Conservation (phyloP, 2,113 vertebrate genomes). For the Ictalurus punctatus region DNA sequence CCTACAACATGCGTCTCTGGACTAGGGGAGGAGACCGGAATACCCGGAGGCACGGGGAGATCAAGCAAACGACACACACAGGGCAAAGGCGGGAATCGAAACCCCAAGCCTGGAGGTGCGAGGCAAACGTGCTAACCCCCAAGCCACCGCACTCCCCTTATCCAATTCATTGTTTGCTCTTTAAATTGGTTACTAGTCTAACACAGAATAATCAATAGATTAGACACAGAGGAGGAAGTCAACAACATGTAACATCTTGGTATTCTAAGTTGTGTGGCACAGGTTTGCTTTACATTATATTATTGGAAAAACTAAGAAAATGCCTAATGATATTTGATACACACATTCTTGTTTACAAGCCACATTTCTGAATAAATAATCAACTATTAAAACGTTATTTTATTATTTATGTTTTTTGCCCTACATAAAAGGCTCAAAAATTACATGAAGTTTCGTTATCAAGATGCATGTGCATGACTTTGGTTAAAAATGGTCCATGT, state of each 20-base stretch:
- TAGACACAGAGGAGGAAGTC: background rate
- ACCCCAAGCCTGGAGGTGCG: no score
- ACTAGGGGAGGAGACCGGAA: no score
- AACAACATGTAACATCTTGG: background rate
- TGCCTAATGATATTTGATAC: background rate
- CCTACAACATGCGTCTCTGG: no score
- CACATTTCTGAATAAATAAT: background rate
- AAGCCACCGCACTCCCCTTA: no score
- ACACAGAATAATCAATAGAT: background rate
- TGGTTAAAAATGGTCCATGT: background rate
- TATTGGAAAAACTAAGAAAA: background rate
- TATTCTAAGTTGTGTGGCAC: background rate
- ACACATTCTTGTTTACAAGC: background rate
- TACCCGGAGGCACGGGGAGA: no score
- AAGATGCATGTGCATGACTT: background rate
- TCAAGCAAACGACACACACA: no score
- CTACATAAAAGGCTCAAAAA: background rate
- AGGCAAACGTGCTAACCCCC: no score
- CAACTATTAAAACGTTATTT: background rate
- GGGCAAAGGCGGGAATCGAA: no score
- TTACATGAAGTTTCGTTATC: background rate
- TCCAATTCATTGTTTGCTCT: background rate
- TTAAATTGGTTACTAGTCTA: background rate
- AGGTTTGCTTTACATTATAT: background rate
- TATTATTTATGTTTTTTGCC: background rate